phyloP scores from a whole-genome alignment of 2,113 vertebrate genomes.

The Scartelaos histophorus region DNA sequence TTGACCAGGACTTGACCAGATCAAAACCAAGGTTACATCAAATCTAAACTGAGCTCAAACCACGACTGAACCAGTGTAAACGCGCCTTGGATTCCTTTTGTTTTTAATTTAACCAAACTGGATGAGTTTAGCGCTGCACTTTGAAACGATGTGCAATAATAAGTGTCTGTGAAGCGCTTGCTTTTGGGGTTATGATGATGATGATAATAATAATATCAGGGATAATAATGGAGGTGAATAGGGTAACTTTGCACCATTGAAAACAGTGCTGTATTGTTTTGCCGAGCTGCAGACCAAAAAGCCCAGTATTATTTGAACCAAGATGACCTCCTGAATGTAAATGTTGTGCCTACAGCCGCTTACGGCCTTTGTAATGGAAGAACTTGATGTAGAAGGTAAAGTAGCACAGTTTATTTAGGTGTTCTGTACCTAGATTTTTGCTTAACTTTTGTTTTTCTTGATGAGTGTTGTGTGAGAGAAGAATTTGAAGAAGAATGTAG shows the following conservation, averaged over 20 bases:
- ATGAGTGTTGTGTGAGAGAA: constrained; percentile 36
- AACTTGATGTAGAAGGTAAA: constrained; percentile 9
- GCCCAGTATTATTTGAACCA: constrained; percentile 51
- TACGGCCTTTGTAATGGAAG: constrained; percentile 20
- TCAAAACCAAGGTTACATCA: too few species aligned
- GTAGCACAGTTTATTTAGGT: constrained; percentile 35
- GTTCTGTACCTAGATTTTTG: constrained; percentile 27
- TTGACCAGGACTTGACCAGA: too few species aligned
- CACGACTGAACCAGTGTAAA: background rate
- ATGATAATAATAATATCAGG: constrained; percentile 26
- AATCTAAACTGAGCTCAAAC: too few species aligned
- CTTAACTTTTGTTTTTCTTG: constrained; percentile 15
- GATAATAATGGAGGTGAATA: constrained; percentile 34
- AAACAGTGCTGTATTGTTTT: constrained; percentile 32
- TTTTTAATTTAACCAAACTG: constrained; percentile 72
- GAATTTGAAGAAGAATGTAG: constrained; percentile 7
- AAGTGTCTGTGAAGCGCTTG: constrained; percentile 36
- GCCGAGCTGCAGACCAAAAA: constrained; percentile 48
- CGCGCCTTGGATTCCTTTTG: constrained; percentile 1
- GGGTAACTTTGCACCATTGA: constrained; percentile 40
- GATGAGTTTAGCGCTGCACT: constrained; percentile 50
- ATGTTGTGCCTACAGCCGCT: constrained; percentile 33
- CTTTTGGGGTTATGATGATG: constrained; percentile 4
- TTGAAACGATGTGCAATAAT: constrained; percentile 67
- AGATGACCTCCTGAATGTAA: constrained; percentile 57